Evolutionary conservation across 2,888 invertebrate species (phyloP), one percentile per base, ranked within the genome.

Genomic region (Eilema depressum): DNA sequence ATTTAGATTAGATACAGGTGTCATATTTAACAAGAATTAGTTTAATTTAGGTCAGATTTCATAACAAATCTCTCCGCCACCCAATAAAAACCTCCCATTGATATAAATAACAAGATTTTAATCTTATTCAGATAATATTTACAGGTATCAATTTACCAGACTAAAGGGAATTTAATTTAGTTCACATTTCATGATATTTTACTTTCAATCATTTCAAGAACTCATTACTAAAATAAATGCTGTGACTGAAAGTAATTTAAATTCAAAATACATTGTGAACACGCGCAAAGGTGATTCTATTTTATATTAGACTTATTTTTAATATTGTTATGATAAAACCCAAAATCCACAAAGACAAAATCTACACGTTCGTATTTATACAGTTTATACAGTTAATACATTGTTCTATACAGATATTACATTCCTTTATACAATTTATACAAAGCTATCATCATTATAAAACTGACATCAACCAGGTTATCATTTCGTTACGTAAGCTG

Each of bases 401-500:
- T 28, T 33, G 7, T 8, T 33, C 8, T 33, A 33, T 33, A 33
- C 30, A 33, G 5, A 7, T 33, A 8, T 7, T 8, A 33, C 30
- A 33, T 33, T 33, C 8, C 10, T 33, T 33, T 33, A 4, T 33
- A 33, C 30, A 33, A 2, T 47, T 47, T 20, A 53, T 53, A n/a
- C 10, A 73, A 30, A 71, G 3, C 74, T 64, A 78, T 78, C 76
- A 78, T 62, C 68, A 85, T 77, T 76, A 74, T 76, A 74, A 75
- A 75, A 66, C 74, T 79, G 76, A 73, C 79, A 75, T 77, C 66
- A 75, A 63, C 41, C 71, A 68, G 71, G 68, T 75, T 81, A 75
- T 79, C 73, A 64, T 68, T 59, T 25, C 28, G 69, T 82, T 75
- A 70, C 70, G 68, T 70, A 77, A 78, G 61, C 33, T 70, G 68